phyloP scores from a whole-genome alignment of 2,888 invertebrate species.

The Xylophagus ater region DNA sequence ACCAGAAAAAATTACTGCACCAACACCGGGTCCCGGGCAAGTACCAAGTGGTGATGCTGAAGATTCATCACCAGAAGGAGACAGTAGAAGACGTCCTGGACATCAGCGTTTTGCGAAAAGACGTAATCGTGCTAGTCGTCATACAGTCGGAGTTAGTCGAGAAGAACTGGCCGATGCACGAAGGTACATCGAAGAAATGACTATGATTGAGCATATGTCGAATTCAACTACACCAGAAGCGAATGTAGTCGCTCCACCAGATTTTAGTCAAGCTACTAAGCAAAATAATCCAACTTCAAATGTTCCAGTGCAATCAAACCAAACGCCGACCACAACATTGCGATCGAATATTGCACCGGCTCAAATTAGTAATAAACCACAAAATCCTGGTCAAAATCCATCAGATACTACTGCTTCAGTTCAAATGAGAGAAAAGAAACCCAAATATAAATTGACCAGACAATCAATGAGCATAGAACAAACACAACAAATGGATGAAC shows the following conservation, averaged over 20 bases:
- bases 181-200: slow-evolving; percentile 57
- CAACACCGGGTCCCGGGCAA: slow-evolving; percentile 18
- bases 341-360: too few species aligned
- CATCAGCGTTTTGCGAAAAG: slow-evolving; percentile 43
- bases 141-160: slow-evolving; percentile 73
- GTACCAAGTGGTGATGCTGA: slow-evolving; percentile 19
- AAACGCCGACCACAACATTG: too few species aligned
- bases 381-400: too few species aligned
- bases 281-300: too few species aligned
- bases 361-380: too few species aligned
- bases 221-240: slow-evolving; percentile 26
- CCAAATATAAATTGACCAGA: slow-evolving; percentile 16
- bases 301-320: too few species aligned
- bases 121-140: slow-evolving; percentile 54
- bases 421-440: slow-evolving; percentile 20
- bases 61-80: slow-evolving; percentile 28
- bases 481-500: neutral
- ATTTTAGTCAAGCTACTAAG: too few species aligned
- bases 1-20: slow-evolving; percentile 29
- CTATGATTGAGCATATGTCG: slow-evolving; percentile 36
- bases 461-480: slow-evolving; percentile 21
- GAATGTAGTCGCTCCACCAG: slow-evolving; percentile 20
- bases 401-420: slow-evolving; percentile 17
- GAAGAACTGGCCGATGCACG: slow-evolving; percentile 72
- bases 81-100: slow-evolving; percentile 30